Evolutionary conservation across 2,797 vertebrate genomes (phyloP).

Genomic region (Syndactyla subalaris): DNA sequence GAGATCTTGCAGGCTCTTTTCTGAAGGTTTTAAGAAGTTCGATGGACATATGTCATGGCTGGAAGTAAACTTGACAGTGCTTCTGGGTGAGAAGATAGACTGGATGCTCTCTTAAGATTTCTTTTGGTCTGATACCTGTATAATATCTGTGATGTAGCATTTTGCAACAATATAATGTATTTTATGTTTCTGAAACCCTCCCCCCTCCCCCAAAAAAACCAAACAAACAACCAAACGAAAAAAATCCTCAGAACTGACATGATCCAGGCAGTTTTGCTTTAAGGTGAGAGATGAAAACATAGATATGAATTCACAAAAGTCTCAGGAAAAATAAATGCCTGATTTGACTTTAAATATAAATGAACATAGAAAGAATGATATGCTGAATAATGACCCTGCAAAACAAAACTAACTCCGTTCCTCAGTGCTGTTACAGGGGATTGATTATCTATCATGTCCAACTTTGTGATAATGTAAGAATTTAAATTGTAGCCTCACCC

Average conservation of each 20-base stretch:
- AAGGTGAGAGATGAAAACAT: slow-evolving; percentile 4
- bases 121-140: not conserved
- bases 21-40: not conserved
- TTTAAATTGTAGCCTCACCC: slow-evolving; percentile 75
- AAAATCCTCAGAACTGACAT: not conserved
- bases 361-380: slow-evolving; percentile 22
- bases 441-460: slow-evolving; percentile 87
- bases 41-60: not conserved
- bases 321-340: slow-evolving; percentile 16
- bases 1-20: not conserved
- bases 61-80: not conserved
- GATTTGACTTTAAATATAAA: slow-evolving; percentile 31
- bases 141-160: not conserved
- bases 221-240: no score
- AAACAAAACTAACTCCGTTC: slow-evolving; percentile 85
- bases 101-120: not conserved
- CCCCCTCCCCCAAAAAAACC: not conserved
- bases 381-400: slow-evolving; percentile 77
- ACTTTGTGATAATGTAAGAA: slow-evolving; percentile 87
- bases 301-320: not conserved
- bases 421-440: slow-evolving; percentile 86
- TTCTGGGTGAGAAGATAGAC: not conserved
- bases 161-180: not conserved
- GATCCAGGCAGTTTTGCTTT: slow-evolving; percentile 17
- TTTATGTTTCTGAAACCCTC: not conserved